Conservation (phyloP, 2,113 vertebrate species). For the Ceyx cyanopectus region DNA sequence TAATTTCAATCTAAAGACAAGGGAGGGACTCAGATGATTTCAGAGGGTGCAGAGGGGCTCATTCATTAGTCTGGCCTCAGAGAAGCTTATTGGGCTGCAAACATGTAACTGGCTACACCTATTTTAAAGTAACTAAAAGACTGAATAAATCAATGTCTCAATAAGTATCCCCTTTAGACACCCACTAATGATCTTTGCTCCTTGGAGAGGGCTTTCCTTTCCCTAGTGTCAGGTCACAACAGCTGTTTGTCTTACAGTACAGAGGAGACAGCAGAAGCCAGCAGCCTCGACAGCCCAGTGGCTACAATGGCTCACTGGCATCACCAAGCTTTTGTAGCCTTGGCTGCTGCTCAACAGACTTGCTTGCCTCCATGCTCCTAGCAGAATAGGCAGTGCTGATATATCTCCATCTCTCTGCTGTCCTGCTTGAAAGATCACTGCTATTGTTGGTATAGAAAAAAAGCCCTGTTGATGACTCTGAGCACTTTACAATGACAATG, state of each 20-base stretch:
- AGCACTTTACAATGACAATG: background rate
- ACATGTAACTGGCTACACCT: background rate
- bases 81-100: conserved; percentile 23
- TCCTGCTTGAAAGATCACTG: background rate
- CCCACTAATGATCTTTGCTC: background rate
- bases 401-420: background rate
- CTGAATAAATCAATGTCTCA: background rate
- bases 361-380: background rate
- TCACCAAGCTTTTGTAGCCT: background rate
- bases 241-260: background rate
- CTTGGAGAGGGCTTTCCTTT: background rate
- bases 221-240: background rate
- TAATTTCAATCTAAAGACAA: background rate
- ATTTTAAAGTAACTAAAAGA: conserved; percentile 28
- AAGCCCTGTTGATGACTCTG: background rate
- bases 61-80: conserved; percentile 18
- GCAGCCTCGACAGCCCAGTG: too few relatives aligned
- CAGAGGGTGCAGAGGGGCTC: background rate
- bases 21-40: background rate
- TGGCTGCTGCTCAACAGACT: background rate
- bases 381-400: background rate
- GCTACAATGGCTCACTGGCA: background rate
- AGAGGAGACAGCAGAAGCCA: background rate
- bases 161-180: background rate
- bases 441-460: background rate